Percentiles rank a stretch among this genome's conserved stretches.
Evolutionary conservation across 2,113 vertebrate genomes (phyloP).

Genomic region (Misgurnus anguillicaudatus): DNA sequence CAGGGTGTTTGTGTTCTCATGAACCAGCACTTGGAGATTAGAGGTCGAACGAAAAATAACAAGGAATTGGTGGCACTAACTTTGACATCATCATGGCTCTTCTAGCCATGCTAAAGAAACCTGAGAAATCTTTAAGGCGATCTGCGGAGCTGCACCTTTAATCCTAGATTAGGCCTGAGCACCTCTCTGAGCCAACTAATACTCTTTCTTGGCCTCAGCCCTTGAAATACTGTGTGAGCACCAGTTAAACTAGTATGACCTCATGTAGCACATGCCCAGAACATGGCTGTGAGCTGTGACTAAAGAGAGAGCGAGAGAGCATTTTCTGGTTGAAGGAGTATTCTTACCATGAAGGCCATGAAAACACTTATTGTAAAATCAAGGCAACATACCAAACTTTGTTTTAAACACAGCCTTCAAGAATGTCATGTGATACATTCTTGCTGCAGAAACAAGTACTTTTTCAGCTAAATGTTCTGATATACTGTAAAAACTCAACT

Average conservation of each 20-base stretch:
- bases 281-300: background rate
- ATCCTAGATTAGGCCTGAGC: constrained; percentile 74
- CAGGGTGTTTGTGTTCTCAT: background rate
- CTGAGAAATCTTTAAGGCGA: constrained; percentile 67
- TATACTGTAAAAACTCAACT: constrained; percentile 48
- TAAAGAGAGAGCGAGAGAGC: background rate
- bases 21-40: constrained; percentile 40
- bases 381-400: no score
- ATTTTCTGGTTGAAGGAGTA: background rate
- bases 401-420: no score
- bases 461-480: constrained; percentile 48
- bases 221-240: constrained; percentile 43
- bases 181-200: constrained; percentile 70
- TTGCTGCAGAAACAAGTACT: no score
- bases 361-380: no score
- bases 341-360: background rate
- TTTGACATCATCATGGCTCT: constrained; percentile 34
- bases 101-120: constrained; percentile 48
- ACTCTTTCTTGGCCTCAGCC: constrained; percentile 52
- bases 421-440: no score
- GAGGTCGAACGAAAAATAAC: constrained; percentile 10
- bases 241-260: constrained; percentile 38
- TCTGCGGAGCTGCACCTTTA: constrained; percentile 65
- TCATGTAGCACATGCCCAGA: background rate
- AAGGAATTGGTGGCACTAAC: constrained; percentile 39